Base-by-base conservation (phyloP, 2,113 vertebrate genomes). In the Paradoxurus hermaphroditus region DNA sequence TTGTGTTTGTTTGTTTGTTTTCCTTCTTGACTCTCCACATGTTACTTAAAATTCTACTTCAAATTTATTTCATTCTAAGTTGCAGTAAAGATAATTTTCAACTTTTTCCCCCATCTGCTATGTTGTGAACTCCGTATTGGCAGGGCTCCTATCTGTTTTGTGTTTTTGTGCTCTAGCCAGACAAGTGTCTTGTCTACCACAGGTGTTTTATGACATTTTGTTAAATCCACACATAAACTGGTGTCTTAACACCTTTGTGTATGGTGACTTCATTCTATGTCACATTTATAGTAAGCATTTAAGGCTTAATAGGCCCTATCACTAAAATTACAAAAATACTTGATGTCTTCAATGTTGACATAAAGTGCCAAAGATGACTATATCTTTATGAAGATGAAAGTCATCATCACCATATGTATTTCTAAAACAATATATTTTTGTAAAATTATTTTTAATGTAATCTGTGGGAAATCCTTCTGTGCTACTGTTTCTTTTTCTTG, bases 11-110 rank as follows among this genome's bases (percentile, higher is more conserved):
- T n/a, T n/a, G n/a, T n/a, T n/a, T n/a, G n/a, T n/a, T 46, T 59
- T 53, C 8, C 8, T 21, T 25, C 39, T 56, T 65, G 34, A 49
- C 4, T 77, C 70, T 72, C n/a, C 10, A 63, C 4, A 63, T 77
- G 14, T 53, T 90, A 7, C 34, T 51, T 91, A 70, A 83, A 90
- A 83, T 67, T 90, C 14, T 41, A 85, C 49, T 68, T 86, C 70
- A 89, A 63, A 73, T 88, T 67, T 91, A 46, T 63, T 84, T 84
- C 4, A 44, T 77, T 94, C 41, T 92, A n/a, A 91, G 13, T 95
- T 77, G 9, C 14, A 59, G 53, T 91, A 85, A 81, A 88, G 9
- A 1, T 84, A n/a, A 75, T 49, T 27, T 85, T 67, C 59, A 34
- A n/a, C 15, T 19, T 79, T 90, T 73, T 19, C 27, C 1, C 4